Evolutionary conservation across 2,888 invertebrate genomes (phyloP), one percentile per base, ranked within the genome.

Genomic region (Harmothoe impar): DNA sequence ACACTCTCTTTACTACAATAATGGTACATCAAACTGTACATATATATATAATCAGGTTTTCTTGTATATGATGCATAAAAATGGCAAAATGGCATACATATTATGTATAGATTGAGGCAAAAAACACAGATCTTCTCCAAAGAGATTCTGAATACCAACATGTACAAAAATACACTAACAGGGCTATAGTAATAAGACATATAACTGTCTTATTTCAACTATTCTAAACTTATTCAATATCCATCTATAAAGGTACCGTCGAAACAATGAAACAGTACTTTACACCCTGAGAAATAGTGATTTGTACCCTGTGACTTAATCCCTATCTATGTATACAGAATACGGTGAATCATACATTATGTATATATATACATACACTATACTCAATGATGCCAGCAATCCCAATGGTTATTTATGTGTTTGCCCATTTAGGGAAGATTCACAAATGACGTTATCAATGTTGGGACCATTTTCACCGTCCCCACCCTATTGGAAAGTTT

Each of bases 31-130:
- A 43, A 43, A 15, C 81, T 81, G 81, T 81, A 81, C 81, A 81
- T 33, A 81, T 43, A 43, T 43, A 43, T 81, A 43, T 43, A 10
- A 12, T 23, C 23, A 33, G 81, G 33, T 33, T 81, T 33, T 81
- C 33, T 5, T n/a, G 25, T 81, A 35, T 81, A 43, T 81, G 3
- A n/a, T 33, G 81, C 43, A 81, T 81, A 81, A 81, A 62, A 81
- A 43, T 81, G 81, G 81, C 81, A 81, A 81, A 81, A 81, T 81
- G 81, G 81, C 81, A 81, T 81, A 43, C 5, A 81, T 81, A 81
- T 81, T 20, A 33, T 35, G 43, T 43, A 35, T 35, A 43, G 43
- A 81, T 23, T 15, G 0, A 33, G 81, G 43, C 35, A 33, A 81
- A 43, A 77, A 33, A 33, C 20, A 35, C 12, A 43, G 43, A 43